Base-by-base conservation (phyloP, 1,140 invertebrate species). In the Acromyrmex charruanus region DNA sequence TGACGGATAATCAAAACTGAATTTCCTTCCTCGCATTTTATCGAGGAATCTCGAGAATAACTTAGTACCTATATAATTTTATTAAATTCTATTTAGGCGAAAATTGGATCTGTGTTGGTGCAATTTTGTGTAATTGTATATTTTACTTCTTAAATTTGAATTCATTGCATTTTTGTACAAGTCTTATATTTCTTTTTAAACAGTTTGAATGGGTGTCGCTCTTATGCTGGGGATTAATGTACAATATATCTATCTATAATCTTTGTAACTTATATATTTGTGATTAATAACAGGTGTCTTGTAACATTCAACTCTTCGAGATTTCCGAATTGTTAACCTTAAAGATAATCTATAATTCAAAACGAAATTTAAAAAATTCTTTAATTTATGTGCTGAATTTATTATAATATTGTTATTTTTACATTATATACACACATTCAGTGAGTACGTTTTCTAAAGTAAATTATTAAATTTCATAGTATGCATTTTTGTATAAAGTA, bases 261-360 rank as follows among this genome's bases (percentile, higher is more conserved):
- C 21, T 63, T 61, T 84, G 65, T 87, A 18, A 69, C 44, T 87
- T 72, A 72, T 44, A 28, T 39, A 68, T 80, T 61, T 87, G 85
- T 86, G 14, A 80, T 86, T 69, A 86, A 69, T 86, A 84, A 81
- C 49, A 58, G 31, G 21, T 86, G 31, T 53, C 10, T 68, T n/a
- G 31, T 77, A 77, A 16, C 25, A 65, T 16, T 85, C 18, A 31
- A 55, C 10, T 51, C 49, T 25, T 44, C 9, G 0, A 55, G 5
- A 81, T 81, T 81, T 58, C 21, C 9, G 18, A 79, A 31, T 81
- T 71, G 31, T 82, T 63, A 61, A 84, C 9, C 35, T 74, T 84
- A 35, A 61, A 18, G 49, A 59, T 18, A 59, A 49, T 59, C 21
- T 85, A 49, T 77, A 79, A 77, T 25, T 66, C 3, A 2, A 3